These are phyloP conservation scores for Drosophila recens DNA, from an alignment of 2,888 invertebrate genomes.

Conservation along the genomic window DNA sequence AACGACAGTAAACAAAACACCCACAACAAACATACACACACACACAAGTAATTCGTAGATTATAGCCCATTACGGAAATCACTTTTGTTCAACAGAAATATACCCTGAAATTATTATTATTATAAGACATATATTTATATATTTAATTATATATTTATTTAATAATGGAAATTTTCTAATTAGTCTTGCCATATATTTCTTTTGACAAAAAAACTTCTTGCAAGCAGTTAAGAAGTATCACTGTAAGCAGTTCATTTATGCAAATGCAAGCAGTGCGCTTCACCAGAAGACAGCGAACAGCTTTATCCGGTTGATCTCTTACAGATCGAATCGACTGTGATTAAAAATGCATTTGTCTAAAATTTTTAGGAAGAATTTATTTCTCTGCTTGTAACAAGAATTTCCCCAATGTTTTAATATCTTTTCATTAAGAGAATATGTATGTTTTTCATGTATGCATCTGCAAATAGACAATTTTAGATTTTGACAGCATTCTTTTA, in stretches of 20 bases:
- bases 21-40: conserved; percentile 5
- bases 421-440: neutral
- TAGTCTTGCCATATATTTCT: neutral
- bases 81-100: conserved; percentile 8
- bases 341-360: neutral
- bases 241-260: conserved; percentile 2
- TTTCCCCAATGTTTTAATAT: neutral
- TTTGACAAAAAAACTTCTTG: neutral
- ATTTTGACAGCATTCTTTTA: neutral
- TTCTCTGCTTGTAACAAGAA: neutral
- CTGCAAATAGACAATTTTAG: neutral
- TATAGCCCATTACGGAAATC: conserved; percentile 5
- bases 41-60: conserved; percentile 14
- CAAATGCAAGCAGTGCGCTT: neutral
- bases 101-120: conserved; percentile 2
- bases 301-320: too few species aligned
- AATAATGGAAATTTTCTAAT: conserved; percentile 6
- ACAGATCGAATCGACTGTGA: too few species aligned
- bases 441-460: neutral
- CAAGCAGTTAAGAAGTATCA: neutral
- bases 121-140: neutral
- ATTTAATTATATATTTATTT: neutral
- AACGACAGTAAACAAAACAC: conserved; percentile 11
- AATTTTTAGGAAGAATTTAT: neutral
- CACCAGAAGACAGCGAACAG: neutral